phyloP scores from a whole-genome alignment of 2,888 invertebrate species.

The Lutraria lutraria region DNA sequence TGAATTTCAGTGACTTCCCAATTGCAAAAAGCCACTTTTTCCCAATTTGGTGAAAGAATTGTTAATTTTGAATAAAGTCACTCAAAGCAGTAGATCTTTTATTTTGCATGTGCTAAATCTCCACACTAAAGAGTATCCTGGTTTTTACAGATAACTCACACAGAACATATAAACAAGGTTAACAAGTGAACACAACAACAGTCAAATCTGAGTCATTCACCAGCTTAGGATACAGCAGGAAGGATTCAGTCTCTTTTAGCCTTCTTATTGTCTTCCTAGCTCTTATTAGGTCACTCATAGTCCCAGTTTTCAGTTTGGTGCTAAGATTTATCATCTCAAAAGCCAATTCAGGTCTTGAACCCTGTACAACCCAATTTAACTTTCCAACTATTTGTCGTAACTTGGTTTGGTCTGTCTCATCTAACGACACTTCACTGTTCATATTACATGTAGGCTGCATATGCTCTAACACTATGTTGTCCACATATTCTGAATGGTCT shows the following conservation, averaged over 20 bases:
- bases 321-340: constrained; percentile 59
- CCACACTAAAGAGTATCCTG: too few species aligned
- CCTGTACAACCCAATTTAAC: constrained; percentile 56
- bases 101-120: not conserved
- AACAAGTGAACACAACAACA: too few species aligned
- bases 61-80: too few species aligned
- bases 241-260: constrained; percentile 39
- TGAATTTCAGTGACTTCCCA: too few species aligned
- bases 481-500: too few species aligned
- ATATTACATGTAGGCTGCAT: too few species aligned
- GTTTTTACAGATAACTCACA: too few species aligned
- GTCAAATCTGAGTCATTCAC: too few species aligned
- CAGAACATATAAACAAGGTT: too few species aligned
- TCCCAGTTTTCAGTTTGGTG: constrained; percentile 47
- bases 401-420: constrained; percentile 19
- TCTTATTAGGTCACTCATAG: constrained; percentile 35
- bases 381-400: constrained; percentile 37
- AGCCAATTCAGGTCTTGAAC: constrained; percentile 48
- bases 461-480: constrained; percentile 20
- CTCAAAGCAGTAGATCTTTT: not conserved
- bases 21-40: too few species aligned
- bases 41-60: too few species aligned
- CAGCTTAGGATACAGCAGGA: constrained; percentile 5
- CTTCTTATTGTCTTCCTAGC: constrained; percentile 40
- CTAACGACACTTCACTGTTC: not conserved